Evolutionary conservation across 2,113 vertebrate species (phyloP).

Genomic region (Zosterops pallidus): DNA sequence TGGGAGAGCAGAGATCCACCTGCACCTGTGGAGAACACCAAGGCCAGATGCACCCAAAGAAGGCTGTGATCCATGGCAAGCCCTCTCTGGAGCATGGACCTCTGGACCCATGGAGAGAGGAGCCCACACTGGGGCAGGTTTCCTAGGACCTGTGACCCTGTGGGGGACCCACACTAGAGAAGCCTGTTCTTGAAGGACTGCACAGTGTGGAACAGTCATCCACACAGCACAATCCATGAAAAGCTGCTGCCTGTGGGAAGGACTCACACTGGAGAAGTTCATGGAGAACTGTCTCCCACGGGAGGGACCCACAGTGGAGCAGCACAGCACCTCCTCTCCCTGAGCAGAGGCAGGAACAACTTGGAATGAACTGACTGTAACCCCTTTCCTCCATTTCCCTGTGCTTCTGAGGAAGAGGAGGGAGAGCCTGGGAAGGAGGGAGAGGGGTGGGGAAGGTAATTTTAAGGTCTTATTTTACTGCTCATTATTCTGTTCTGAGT

Average conservation of each 20-base stretch:
- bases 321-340: background rate
- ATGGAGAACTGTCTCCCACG: background rate
- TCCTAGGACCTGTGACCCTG: background rate
- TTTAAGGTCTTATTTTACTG: background rate
- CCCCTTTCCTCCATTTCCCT: background rate
- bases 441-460: background rate
- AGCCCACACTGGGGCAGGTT: background rate
- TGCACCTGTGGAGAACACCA: accelerated
- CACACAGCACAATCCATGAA: background rate
- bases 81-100: background rate
- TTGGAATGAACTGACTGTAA: background rate
- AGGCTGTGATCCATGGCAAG: background rate
- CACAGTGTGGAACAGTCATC: background rate
- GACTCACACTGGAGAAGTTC: background rate
- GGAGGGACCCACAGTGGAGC: background rate
- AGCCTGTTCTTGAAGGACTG: background rate
- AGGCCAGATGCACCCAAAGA: background rate
- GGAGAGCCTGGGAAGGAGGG: background rate
- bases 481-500: background rate
- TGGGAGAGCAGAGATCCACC: background rate
- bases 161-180: background rate
- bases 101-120: background rate
- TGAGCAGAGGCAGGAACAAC: background rate
- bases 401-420: background rate
- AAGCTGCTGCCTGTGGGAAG: background rate